Base-by-base conservation (phyloP, 2,888 invertebrate genomes). In the Harmothoe impar region DNA sequence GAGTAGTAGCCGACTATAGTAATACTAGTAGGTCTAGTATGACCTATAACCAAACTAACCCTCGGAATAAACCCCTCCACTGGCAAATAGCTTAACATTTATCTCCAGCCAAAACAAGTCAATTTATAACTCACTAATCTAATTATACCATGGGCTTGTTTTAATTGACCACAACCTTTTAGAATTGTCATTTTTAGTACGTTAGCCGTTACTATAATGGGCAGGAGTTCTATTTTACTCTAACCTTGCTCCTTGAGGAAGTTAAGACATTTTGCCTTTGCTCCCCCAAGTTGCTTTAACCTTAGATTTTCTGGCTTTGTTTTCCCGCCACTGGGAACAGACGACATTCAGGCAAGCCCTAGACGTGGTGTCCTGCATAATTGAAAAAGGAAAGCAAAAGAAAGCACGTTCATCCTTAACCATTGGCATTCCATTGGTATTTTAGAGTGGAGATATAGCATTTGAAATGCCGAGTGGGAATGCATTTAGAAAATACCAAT, bases 311-410 rank as follows among this genome's bases (percentile, higher is more conserved):
- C 72, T 72, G 72, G 29, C 29, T 29, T 29, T 72, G 72, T 72
- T 72, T 72, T 72, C 72, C 72, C 29, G 72, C 72, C n/a, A 25
- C 7, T 29, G 31, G 29, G 25, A 72, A 15, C 72, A 72, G 31
- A 72, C 68, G 72, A 72, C 72, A 72, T 72, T 72, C 25, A 62
- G 62, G n/a, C 62, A 5, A 62, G n/a, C 62, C 62, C 43, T 10
- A 62, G 62, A 62, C n/a, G 62, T n/a, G 62, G 62, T 62, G 62
- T 62, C 62, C 62, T 62, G 62, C 62, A 62, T 62, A 62, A 62
- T 62, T 62, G 23, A 62, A 62, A 62, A 62, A 3, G 62, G 62
- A n/a, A 62, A n/a, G 62, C 43, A 43, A 43, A 43, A 43, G 10
- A 62, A 62, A 62, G 7, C 62, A 62, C 62, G 62, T 3, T 43